These are phyloP conservation scores for Chamaedrilus cognettii DNA, from an alignment of 2,888 invertebrate genomes.

Conservation along the genomic window DNA sequence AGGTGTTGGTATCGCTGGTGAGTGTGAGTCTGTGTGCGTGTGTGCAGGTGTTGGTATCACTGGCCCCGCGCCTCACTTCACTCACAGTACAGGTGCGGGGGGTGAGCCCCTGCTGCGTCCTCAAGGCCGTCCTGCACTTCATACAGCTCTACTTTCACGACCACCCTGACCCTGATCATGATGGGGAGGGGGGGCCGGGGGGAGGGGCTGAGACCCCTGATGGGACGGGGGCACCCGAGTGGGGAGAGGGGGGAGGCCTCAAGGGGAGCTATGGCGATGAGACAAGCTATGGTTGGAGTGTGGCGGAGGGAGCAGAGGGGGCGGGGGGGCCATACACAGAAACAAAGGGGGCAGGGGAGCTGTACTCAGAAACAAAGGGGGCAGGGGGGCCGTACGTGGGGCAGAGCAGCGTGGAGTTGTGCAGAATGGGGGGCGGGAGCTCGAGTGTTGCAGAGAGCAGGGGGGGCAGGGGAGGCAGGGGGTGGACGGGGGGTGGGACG, in stretches of 20 bases:
- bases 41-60: too few species aligned
- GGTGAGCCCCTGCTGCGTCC: slow-evolving; percentile 40
- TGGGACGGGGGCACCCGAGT: neutral
- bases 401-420: neutral
- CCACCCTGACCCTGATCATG: slow-evolving; percentile 34
- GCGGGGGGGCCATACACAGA: neutral
- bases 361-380: too few species aligned
- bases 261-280: too few species aligned
- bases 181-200: neutral
- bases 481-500: too few species aligned
- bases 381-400: too few species aligned
- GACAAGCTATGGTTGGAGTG: slow-evolving; percentile 27
- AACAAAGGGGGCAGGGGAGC: too few species aligned
- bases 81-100: slow-evolving; percentile 37
- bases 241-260: neutral
- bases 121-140: slow-evolving; percentile 38
- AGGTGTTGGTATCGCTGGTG: too few species aligned
- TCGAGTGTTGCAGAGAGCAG: slow-evolving; percentile 4
- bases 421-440: neutral
- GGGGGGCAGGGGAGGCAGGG: neutral
- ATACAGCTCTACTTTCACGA: slow-evolving; percentile 41
- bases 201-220: neutral
- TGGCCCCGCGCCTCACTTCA: slow-evolving; percentile 29
- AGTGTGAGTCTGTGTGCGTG: too few species aligned
- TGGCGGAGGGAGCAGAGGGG: slow-evolving; percentile 20